Evolutionary conservation across 2,888 invertebrate genomes (phyloP).

Genomic region (Troides oblongomaculatus): DNA sequence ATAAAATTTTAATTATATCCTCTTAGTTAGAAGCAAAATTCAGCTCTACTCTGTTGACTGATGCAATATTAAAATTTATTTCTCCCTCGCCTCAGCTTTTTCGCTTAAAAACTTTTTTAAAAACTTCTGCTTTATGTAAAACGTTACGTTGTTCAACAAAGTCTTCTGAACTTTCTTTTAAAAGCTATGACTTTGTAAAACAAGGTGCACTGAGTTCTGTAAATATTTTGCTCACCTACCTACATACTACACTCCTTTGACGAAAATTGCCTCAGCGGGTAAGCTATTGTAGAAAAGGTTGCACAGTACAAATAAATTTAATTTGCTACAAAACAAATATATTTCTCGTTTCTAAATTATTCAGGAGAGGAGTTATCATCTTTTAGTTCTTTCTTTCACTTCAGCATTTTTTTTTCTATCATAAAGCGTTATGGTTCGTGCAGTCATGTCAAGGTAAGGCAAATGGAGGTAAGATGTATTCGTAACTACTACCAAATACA

Average conservation of each 20-base stretch:
- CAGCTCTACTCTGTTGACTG: not conserved
- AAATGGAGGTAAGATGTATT: no score
- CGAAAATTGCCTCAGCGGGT: not conserved
- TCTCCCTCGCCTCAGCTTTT: not conserved
- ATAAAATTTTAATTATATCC: no score
- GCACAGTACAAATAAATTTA: not conserved
- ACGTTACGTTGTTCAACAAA: slow-evolving; percentile 3
- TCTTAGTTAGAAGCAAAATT: no score
- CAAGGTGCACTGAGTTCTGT: slow-evolving; percentile 7
- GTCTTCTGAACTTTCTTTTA: slow-evolving; percentile 1
- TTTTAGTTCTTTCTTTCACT: no score
- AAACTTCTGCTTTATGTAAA: slow-evolving; percentile 9
- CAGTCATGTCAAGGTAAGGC: no score
- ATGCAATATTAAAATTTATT: slow-evolving; percentile 2
- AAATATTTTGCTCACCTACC: slow-evolving; percentile 9
- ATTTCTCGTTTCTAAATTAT: no score
- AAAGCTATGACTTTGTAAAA: slow-evolving; percentile 18
- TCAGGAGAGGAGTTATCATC: no score
- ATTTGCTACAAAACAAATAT: no score
- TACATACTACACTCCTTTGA: slow-evolving; percentile 1
- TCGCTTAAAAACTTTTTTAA: not conserved
- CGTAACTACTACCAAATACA: no score
- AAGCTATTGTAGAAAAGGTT: not conserved
- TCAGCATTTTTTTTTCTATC: no score
- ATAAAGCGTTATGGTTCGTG: no score